phyloP scores from a whole-genome alignment of 2,113 vertebrate species.

The Lamprotornis superbus region DNA sequence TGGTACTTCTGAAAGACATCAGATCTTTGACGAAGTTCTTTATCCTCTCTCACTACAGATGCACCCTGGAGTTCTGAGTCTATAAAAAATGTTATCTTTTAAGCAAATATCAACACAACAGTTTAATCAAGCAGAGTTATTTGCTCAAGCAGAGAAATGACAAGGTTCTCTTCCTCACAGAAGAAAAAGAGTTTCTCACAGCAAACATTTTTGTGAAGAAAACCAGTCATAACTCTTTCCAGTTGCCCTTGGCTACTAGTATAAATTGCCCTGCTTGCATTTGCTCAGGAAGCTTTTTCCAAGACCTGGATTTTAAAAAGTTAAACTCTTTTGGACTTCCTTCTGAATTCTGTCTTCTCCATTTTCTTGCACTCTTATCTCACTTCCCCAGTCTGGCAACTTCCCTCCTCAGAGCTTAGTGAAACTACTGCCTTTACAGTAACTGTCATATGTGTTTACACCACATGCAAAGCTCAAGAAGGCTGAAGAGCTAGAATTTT shows the following conservation, averaged over 20 bases:
- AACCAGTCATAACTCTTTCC: not conserved
- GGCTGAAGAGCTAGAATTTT: not conserved
- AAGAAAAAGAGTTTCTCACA: not conserved
- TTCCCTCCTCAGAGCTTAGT: constrained; percentile 14
- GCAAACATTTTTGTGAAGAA: not conserved
- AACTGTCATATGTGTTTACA: constrained; percentile 36
- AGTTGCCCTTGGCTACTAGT: not conserved
- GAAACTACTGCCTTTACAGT: not conserved
- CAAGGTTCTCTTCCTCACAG: not conserved
- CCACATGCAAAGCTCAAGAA: not conserved
- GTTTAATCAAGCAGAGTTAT: not conserved
- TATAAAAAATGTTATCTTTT: not conserved
- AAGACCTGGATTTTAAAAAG: not conserved
- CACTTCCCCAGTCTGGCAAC: constrained; percentile 8
- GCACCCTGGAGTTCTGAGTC: not conserved
- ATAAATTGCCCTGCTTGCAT: not conserved
- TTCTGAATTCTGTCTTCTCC: not conserved
- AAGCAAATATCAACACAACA: not conserved
- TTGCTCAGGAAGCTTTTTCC: not conserved
- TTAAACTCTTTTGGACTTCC: not conserved
- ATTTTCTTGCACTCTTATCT: constrained; percentile 26
- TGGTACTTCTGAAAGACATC: not conserved
- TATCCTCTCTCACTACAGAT: not conserved
- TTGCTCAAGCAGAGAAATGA: not conserved
- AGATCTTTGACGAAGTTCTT: not conserved